Conservation (phyloP, 2,888 invertebrate genomes). For the Tachystola acroxantha region DNA sequence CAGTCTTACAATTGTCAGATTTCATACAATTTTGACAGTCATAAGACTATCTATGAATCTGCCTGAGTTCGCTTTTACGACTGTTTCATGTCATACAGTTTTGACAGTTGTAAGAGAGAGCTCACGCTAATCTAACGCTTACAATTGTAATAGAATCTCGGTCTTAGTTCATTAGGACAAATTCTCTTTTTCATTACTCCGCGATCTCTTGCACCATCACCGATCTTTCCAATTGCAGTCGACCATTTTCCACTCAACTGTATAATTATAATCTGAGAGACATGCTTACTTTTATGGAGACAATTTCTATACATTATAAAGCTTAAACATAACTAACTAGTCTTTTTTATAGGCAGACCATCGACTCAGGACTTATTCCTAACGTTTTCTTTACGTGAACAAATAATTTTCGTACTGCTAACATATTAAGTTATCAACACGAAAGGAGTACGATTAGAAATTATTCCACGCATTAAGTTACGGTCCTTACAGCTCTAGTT, state of each 20-base stretch:
- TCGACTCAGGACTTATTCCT: constrained; percentile 45
- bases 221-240: constrained; percentile 8
- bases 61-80: too few relatives aligned
- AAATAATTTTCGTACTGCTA: constrained; percentile 72
- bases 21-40: too few relatives aligned
- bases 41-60: too few relatives aligned
- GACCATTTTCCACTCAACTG: constrained; percentile 8
- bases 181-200: too few relatives aligned
- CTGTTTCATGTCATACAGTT: too few relatives aligned
- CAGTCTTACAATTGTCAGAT: too few relatives aligned
- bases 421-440: constrained; percentile 68
- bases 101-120: too few relatives aligned
- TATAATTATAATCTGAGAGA: constrained; percentile 47
- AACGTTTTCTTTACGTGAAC: constrained; percentile 38
- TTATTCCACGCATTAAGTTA: constrained; percentile 40
- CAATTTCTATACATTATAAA: constrained; percentile 49
- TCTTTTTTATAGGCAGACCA: constrained; percentile 66
- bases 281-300: constrained; percentile 55
- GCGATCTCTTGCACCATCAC: constrained; percentile 17
- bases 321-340: constrained; percentile 71
- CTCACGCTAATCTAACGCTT: too few relatives aligned
- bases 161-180: too few relatives aligned
- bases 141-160: too few relatives aligned
- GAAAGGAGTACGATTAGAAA: constrained; percentile 73
- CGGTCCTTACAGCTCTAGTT: constrained; percentile 19